Evolutionary conservation across 2,113 vertebrate species (phyloP).

Genomic region (Puma concolor): DNA sequence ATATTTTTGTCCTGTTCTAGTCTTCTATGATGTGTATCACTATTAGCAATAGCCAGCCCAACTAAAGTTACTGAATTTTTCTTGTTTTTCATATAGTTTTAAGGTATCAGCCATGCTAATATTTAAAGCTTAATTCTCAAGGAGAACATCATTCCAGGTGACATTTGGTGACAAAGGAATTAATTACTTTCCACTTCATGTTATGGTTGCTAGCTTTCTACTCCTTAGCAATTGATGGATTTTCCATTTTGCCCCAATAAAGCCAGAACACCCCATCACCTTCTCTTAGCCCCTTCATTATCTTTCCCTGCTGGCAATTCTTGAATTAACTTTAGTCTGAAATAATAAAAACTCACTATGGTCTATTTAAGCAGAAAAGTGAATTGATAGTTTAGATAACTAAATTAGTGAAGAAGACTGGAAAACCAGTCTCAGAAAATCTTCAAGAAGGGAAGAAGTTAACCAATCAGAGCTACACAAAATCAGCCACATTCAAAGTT

Average conservation of each 20-base stretch:
- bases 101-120: neutral
- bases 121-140: neutral
- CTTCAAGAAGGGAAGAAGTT: neutral
- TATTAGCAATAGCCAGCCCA: neutral
- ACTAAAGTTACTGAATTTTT: neutral
- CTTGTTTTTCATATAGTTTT: neutral
- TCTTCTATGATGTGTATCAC: neutral
- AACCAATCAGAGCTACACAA: neutral
- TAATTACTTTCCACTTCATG: neutral
- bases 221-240: neutral
- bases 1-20: neutral
- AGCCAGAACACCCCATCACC: neutral
- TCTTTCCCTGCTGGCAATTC: neutral
- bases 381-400: neutral
- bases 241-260: neutral
- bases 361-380: neutral
- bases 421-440: neutral
- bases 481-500: neutral
- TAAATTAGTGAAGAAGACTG: neutral
- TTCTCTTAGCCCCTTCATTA: neutral
- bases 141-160: neutral
- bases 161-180: neutral
- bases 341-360: neutral
- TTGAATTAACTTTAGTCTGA: neutral
- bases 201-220: neutral